Conservation (phyloP, 2,888 invertebrate genomes). For the Macrosoma leucophasiata region DNA sequence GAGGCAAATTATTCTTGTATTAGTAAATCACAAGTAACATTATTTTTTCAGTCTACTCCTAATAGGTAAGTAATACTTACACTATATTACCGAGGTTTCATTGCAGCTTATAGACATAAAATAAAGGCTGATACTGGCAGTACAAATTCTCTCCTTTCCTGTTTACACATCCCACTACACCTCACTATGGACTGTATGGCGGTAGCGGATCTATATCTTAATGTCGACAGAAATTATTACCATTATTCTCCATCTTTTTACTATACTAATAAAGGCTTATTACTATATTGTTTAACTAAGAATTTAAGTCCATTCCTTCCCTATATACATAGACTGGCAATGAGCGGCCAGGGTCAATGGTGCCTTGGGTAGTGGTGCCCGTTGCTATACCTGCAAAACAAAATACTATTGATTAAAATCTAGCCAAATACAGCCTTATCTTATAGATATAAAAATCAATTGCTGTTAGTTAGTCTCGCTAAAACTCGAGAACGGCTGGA, state of each 20-base stretch:
- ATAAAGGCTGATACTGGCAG: slow-evolving; percentile 43
- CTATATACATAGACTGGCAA: slow-evolving; percentile 45
- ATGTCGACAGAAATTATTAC: slow-evolving; percentile 2
- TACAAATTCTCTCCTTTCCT: slow-evolving; percentile 29
- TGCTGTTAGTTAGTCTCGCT: too few species aligned
- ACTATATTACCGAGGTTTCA: slow-evolving; percentile 10
- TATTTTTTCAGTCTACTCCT: slow-evolving; percentile 12
- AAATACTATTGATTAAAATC: background rate
- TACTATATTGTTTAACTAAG: slow-evolving; percentile 19
- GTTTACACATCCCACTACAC: slow-evolving; percentile 22
- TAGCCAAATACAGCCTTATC: too few species aligned
- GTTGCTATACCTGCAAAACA: slow-evolving; percentile 50
- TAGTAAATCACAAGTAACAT: slow-evolving; percentile 9
- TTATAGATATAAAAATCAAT: too few species aligned
- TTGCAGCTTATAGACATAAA: slow-evolving; percentile 25
- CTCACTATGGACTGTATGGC: slow-evolving; percentile 19
- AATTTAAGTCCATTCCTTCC: slow-evolving; percentile 41
- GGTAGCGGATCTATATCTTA: slow-evolving; percentile 18
- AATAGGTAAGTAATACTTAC: slow-evolving; percentile 13
- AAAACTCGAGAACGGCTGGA: too few species aligned
- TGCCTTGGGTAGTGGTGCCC: slow-evolving; percentile 62
- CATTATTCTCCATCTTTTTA: slow-evolving; percentile 13
- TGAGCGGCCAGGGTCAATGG: slow-evolving; percentile 57
- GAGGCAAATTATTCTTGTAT: slow-evolving; percentile 9
- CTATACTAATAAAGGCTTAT: slow-evolving; percentile 20